phyloP scores from a whole-genome alignment of 2,888 invertebrate genomes.

The Synanthedon vespiformis region DNA sequence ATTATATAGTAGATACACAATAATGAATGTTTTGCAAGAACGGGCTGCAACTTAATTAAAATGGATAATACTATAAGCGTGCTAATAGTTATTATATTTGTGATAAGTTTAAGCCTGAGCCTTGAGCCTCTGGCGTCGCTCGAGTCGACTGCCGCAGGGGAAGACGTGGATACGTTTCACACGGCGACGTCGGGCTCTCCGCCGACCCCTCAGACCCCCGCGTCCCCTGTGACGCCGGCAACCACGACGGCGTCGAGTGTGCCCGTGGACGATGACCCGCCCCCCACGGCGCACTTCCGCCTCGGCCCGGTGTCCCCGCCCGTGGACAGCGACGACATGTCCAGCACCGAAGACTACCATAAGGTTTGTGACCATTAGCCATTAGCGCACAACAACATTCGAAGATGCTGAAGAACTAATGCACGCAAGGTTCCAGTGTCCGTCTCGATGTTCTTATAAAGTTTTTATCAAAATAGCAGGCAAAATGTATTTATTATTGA shows the following conservation, averaged over 20 bases:
- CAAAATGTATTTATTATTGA: no score
- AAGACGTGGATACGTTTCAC: slow-evolving; percentile 74
- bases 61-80: background rate
- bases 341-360: slow-evolving; percentile 71
- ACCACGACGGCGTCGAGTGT: slow-evolving; percentile 15
- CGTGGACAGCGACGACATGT: slow-evolving; percentile 72
- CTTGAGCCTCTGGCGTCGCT: slow-evolving; percentile 68
- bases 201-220: slow-evolving; percentile 12
- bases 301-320: slow-evolving; percentile 48
- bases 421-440: no score
- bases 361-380: slow-evolving; percentile 27
- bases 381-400: no score
- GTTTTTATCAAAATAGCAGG: no score
- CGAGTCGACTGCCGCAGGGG: slow-evolving; percentile 51
- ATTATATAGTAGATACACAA: no score
- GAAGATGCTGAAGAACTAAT: no score
- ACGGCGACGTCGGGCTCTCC: slow-evolving; percentile 75
- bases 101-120: slow-evolving; percentile 75
- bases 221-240: slow-evolving; percentile 17
- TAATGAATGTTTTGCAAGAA: no score
- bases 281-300: slow-evolving; percentile 31
- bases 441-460: no score
- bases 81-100: slow-evolving; percentile 6
- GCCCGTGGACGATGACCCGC: slow-evolving; percentile 7
- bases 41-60: no score